Conservation (phyloP, 2,113 vertebrate species). For the Elgaria multicarinata region DNA sequence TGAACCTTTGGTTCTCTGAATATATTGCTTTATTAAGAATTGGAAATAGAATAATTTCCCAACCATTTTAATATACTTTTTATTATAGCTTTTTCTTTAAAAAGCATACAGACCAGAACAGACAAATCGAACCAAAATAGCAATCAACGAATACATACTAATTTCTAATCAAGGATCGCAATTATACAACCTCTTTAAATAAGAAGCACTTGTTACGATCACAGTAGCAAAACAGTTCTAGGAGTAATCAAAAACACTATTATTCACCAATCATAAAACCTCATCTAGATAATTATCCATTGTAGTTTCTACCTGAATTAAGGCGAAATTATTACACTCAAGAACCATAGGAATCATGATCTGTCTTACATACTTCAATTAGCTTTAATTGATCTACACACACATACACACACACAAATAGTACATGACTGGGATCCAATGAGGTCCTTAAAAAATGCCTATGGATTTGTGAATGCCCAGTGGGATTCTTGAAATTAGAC, state of each 20-base stretch:
- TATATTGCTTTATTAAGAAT: conserved; percentile 7
- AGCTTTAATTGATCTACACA: not conserved
- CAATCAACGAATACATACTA: not conserved
- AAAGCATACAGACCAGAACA: not conserved
- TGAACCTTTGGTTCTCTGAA: conserved; percentile 11
- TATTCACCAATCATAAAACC: conserved; percentile 14
- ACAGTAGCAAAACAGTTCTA: conserved; percentile 13
- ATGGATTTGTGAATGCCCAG: not conserved
- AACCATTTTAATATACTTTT: not conserved
- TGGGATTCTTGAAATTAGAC: not conserved
- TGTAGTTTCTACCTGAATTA: conserved; percentile 7
- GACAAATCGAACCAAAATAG: not conserved
- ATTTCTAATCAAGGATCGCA: conserved; percentile 11
- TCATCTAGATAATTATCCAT: conserved; percentile 10
- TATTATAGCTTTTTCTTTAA: not conserved
- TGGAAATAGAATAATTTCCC: not conserved
- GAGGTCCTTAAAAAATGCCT: not conserved
- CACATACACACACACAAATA: not conserved
- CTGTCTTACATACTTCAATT: not conserved
- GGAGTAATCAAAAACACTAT: conserved; percentile 21
- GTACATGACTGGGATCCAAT: not conserved
- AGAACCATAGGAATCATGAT: not conserved
- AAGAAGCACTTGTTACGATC: conserved; percentile 11
- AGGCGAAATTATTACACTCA: not conserved
- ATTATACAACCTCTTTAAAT: conserved; percentile 21